Conservation (phyloP, 1,140 invertebrate genomes). For the Pissodes strobi region DNA sequence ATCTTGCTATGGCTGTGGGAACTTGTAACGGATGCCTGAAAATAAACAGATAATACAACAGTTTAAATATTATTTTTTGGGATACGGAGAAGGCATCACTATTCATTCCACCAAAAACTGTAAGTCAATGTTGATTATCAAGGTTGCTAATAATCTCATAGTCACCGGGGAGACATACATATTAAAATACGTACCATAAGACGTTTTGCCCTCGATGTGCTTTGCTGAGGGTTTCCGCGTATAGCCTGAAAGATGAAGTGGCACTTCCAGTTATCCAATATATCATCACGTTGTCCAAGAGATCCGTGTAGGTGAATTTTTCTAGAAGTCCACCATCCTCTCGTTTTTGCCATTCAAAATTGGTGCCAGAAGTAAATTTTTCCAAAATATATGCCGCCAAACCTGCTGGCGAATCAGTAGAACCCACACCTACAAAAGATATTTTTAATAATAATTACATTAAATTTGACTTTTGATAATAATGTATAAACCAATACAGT, state of each 20-base stretch:
- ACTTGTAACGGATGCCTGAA: slow-evolving; percentile 65
- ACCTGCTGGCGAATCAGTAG: slow-evolving; percentile 72
- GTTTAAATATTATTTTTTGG: too few species aligned
- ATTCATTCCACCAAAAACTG: too few species aligned
- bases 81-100: too few species aligned
- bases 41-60: slow-evolving; percentile 40
- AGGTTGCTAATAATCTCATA: too few species aligned
- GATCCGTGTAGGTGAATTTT: slow-evolving; percentile 69
- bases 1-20: slow-evolving; percentile 68
- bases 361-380: slow-evolving; percentile 80
- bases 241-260: slow-evolving; percentile 76
- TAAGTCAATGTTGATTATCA: too few species aligned
- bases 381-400: slow-evolving; percentile 84
- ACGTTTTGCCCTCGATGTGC: slow-evolving; percentile 54
- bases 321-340: slow-evolving; percentile 69
- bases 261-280: slow-evolving; percentile 83
- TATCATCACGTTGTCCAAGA: slow-evolving; percentile 88
- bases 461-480: too few species aligned
- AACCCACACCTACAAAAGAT: slow-evolving; percentile 59
- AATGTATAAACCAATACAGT: too few species aligned
- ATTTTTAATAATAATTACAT: background rate
- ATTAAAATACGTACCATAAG: slow-evolving; percentile 61
- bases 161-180: too few species aligned
- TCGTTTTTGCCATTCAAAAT: slow-evolving; percentile 59
- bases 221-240: slow-evolving; percentile 67